Percentiles rank a stretch among this genome's conserved stretches.
These are phyloP conservation scores for Odontamblyopus rebecca DNA, from an alignment of 2,797 vertebrate genomes.

Conservation along the genomic window DNA sequence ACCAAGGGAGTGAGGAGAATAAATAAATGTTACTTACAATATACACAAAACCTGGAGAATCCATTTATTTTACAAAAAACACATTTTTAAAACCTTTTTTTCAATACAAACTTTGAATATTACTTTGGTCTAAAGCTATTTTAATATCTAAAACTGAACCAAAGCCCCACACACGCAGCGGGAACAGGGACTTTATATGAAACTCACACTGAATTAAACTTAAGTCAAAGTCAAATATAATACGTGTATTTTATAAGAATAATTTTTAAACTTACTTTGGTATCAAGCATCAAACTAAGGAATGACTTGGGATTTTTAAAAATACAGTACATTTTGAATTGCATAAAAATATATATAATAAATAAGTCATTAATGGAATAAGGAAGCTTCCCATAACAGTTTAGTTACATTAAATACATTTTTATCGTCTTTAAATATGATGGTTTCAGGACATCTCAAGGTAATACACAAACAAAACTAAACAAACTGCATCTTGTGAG, in stretches of 20 bases:
- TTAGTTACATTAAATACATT: slow-evolving; percentile 32
- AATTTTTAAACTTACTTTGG: background rate
- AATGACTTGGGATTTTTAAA: background rate
- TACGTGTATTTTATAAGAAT: background rate
- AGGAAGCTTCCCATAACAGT: background rate
- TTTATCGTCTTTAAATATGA: slow-evolving; percentile 24
- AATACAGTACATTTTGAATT: slow-evolving; percentile 20
- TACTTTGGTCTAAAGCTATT: background rate
- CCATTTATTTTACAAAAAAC: background rate
- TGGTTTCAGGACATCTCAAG: slow-evolving; percentile 42
- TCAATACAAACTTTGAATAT: background rate
- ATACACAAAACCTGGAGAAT: background rate
- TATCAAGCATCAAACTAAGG: background rate
- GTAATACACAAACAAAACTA: background rate
- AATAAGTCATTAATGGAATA: slow-evolving; percentile 4
- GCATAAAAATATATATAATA: slow-evolving; percentile 10
- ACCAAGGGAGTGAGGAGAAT: background rate
- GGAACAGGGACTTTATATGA: background rate
- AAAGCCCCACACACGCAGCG: background rate
- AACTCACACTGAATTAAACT: background rate
- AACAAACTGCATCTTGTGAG: background rate
- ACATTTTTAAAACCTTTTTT: background rate
- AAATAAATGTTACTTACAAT: background rate
- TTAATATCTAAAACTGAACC: background rate
- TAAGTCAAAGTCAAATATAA: background rate